Base-by-base conservation (phyloP, 2,113 vertebrate genomes). In the Anoplopoma fimbria region DNA sequence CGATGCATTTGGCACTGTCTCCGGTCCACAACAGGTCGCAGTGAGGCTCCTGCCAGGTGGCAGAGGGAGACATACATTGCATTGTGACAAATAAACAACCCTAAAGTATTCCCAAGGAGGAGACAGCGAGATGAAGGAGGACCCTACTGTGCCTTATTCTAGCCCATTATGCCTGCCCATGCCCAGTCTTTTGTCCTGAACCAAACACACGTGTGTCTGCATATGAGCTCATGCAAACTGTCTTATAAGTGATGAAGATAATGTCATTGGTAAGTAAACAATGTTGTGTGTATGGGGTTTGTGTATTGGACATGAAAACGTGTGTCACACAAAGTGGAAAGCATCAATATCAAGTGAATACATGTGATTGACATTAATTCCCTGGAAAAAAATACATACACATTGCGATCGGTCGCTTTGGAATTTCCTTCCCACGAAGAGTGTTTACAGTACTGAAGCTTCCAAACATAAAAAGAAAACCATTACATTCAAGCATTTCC, bases 371-470 rank as follows among this genome's bases (percentile, higher is more conserved):
- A 79, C 70, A 68, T 57, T 36, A 61, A 77, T 87, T 78, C 75
- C 69, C 81, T 75, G 63, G 45, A 34, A 14, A 29, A 82, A 34
- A 76, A 80, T 71, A 83, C 57, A 75, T 45, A 63, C 25, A 75
- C 33, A 69, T 77, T 62, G 69, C 51, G 81, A 87, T 76, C 68
- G 15, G 49, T 49, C 70, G 64, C 68, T 91, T 93, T 92, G 78
- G 71, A 85, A 31, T 85, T 78, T 77, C 25, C 79, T 74, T 79
- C 81, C 79, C 71, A 72, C 77, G n/a, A 51, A 92, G 64, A 85
- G 79, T 89, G 88, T 93, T 92, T 94, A 91, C 93, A 95, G 93
- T 92, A 92, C 94, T 92, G 89, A 79, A 92, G 85, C 90, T 89
- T 91, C 82, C 88, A 87, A 86, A 79, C 87, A 90, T 77, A 63